Percentiles rank a stretch among this genome's conserved stretches.
phyloP scores from a whole-genome alignment of 2,888 invertebrate genomes.

The Gnatocerus cornutus region DNA sequence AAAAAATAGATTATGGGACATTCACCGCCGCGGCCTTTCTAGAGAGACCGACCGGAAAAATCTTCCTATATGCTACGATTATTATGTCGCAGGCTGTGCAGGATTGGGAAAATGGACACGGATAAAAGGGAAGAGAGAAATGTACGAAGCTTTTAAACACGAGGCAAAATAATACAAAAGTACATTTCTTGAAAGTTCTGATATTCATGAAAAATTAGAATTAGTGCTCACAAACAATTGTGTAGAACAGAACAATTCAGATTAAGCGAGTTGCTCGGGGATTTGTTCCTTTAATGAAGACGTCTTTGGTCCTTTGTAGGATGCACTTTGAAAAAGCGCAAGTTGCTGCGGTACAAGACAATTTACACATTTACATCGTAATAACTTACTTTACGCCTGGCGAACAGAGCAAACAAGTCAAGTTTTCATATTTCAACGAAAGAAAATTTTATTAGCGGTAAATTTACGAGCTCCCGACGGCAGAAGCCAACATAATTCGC shows the following conservation, averaged over 20 bases:
- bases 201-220: no score
- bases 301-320: not conserved
- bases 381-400: slow-evolving; percentile 40
- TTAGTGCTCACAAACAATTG: no score
- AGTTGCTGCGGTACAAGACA: slow-evolving; percentile 3
- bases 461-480: slow-evolving; percentile 57
- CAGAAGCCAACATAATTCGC: slow-evolving; percentile 57
- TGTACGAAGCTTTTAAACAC: not conserved
- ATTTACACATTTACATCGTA: slow-evolving; percentile 34
- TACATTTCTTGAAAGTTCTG: no score
- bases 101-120: slow-evolving; percentile 1
- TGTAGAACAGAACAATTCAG: no score
- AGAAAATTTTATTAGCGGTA: slow-evolving; percentile 57
- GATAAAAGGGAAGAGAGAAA: not conserved
- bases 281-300: no score
- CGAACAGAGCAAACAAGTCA: slow-evolving; percentile 37
- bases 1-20: slow-evolving; percentile 47
- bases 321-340: slow-evolving; percentile 2
- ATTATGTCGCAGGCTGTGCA: slow-evolving; percentile 15
- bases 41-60: slow-evolving; percentile 42
- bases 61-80: slow-evolving; percentile 31
- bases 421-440: slow-evolving; percentile 53
- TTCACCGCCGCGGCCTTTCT: slow-evolving; percentile 35
- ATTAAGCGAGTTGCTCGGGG: no score
- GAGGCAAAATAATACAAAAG: no score